Evolutionary conservation across 2,888 invertebrate species (phyloP), one percentile per base, ranked within the genome.

Genomic region (Tetheella fluctuosa): DNA sequence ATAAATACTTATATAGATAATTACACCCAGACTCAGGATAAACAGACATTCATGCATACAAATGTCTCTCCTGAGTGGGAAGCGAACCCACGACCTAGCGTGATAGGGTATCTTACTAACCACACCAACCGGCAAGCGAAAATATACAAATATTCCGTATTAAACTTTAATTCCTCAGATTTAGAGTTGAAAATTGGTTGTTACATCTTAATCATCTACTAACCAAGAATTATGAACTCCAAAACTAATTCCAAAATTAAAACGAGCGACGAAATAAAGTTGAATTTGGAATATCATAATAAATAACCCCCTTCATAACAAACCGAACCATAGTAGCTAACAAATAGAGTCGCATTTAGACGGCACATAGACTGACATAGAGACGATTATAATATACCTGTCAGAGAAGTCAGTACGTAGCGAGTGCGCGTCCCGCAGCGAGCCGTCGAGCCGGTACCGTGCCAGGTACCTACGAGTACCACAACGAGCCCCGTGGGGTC

Each of bases 381-480:
- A 23, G 48, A 20, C n/a, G n/a, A n/a, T n/a, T n/a, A n/a, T 23
- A 0, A 57, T 48, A 34, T 86, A 91, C 91, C 92, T 91, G 90
- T 91, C 92, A 68, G 92, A 92, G 69, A 81, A 63, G 74, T 90
- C 91, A 30, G 91, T 89, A 70, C 86, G 85, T 58, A 86, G 80
- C 65, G 90, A 88, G 60, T 81, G 80, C 74, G 86, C 85, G 82
- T 79, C 89, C 56, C 84, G 84, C 72, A 79, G 79, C 73, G 82
- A 82, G 66, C 73, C 74, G 65, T 72, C 74, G 64, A 39, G 70
- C 57, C 76, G 70, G 73, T 68, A 73, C 73, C 57, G 69, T 59
- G 59, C 71, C 76, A 60, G 79, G 77, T 77, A 81, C 80, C 83
- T 80, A 67, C 64, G 30, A 63, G 28, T 30, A 39, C 64, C 57